Evolutionary conservation across 2,113 vertebrate species (phyloP).

Genomic region (Nycticryphes semicollaris): DNA sequence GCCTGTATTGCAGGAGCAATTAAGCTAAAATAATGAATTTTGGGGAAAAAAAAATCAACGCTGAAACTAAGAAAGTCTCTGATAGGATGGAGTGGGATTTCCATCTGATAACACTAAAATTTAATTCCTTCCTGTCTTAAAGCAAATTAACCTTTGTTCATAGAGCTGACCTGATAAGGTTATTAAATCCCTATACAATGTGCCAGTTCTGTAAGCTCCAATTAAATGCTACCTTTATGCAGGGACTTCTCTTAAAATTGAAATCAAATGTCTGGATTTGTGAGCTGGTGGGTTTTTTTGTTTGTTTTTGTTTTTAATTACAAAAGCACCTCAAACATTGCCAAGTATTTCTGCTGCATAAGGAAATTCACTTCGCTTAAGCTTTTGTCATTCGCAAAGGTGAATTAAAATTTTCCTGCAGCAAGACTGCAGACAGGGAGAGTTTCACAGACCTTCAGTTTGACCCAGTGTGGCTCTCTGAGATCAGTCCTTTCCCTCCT

Average conservation of each 20-base stretch:
- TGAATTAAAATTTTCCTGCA: background rate
- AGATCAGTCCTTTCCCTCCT: background rate
- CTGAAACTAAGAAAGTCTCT: background rate
- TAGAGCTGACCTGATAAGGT: background rate
- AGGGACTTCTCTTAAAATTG: background rate
- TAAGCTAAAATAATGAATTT: background rate
- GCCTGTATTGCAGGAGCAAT: background rate
- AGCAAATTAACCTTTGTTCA: background rate
- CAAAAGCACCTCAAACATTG: background rate
- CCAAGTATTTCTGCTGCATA: background rate
- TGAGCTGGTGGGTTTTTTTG: background rate
- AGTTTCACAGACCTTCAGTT: background rate
- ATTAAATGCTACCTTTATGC: background rate
- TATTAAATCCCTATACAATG: background rate
- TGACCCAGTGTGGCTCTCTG: background rate
- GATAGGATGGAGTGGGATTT: background rate
- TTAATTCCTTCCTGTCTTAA: background rate
- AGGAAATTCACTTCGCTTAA: background rate
- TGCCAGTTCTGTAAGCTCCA: background rate
- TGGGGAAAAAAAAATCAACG: background rate
- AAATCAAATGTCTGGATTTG: background rate
- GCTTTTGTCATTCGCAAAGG: background rate
- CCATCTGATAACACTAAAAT: background rate
- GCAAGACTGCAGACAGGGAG: background rate
- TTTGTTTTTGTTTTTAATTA: background rate